Base-by-base conservation (phyloP, 2,888 invertebrate genomes). In the Hydriomena furcata region DNA sequence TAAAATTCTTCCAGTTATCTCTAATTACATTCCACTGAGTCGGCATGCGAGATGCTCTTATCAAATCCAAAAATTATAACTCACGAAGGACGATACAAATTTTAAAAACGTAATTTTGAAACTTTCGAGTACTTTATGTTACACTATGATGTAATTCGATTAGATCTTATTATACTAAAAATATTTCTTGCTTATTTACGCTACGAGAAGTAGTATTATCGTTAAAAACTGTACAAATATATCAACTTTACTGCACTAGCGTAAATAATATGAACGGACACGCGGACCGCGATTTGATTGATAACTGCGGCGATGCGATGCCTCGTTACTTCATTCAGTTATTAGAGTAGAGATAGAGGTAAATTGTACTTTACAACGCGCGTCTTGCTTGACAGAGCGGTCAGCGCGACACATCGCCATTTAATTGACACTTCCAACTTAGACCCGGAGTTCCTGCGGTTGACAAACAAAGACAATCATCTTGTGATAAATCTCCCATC, bases 141-240 rank as follows among this genome's bases (percentile, higher is more conserved):
- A 73, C 86, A 87, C 83, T 89, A 88, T 79, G 75, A 84, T 82
- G 84, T 88, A 88, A 88, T 90, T 90, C 90, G 88, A 88, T 88
- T 88, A 88, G 89, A 87, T 84, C 87, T 89, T 88, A 89, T 68
- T 73, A 83, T 82, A 81, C 87, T 88, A 85, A 86, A 81, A 89
- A 87, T 87, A 85, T 86, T 84, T 87, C 77, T 88, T 79, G 86
- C 88, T 88, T 87, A 87, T 66, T 75, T 65, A 66, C 68, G 68
- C 90, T 89, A 89, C 83, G 80, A 88, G 84, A 88, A 84, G 83
- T 86, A 71, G 67, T 71, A 68, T 71, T 74, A 85, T 84, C 76
- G 76, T 82, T 86, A 85, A 83, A 84, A 87, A 86, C 89, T 90
- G 90, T 89, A 90, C 89, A 90, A 88, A 89, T 84, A 80, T 52